Evolutionary conservation across 2,113 vertebrate species (phyloP).

Genomic region (Dissostichus mawsoni): DNA sequence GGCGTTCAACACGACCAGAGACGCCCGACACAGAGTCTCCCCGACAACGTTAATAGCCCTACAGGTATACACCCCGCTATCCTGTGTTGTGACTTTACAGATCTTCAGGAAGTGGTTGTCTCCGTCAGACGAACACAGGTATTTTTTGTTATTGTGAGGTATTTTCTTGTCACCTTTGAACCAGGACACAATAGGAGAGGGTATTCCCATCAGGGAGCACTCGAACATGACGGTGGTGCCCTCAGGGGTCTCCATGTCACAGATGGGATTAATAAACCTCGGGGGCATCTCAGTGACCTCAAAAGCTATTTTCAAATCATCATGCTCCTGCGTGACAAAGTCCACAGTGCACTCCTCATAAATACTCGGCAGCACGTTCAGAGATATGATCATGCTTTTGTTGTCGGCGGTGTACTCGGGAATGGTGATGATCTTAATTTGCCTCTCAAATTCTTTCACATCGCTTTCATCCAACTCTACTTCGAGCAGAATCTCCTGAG

Average conservation of each 20-base stretch:
- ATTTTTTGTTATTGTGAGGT: slow-evolving; percentile 85
- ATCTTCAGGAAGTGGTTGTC: slow-evolving; percentile 92
- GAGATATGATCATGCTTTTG: slow-evolving; percentile 96
- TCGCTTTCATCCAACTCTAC: slow-evolving; percentile 97
- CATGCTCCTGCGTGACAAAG: slow-evolving; percentile 83
- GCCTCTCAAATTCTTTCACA: slow-evolving; percentile 96
- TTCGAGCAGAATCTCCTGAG: slow-evolving; percentile 97
- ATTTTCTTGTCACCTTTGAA: slow-evolving; percentile 89
- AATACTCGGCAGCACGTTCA: slow-evolving; percentile 93
- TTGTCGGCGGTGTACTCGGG: slow-evolving; percentile 94
- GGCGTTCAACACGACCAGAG: slow-evolving; percentile 84
- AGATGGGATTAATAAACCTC: slow-evolving; percentile 91
- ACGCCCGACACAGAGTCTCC: slow-evolving; percentile 90
- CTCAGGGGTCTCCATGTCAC: slow-evolving; percentile 88
- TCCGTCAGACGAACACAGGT: slow-evolving; percentile 86
- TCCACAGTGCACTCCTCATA: slow-evolving; percentile 87
- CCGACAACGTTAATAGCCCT: slow-evolving; percentile 90
- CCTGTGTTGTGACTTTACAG: slow-evolving; percentile 81
- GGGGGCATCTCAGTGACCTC: slow-evolving; percentile 97
- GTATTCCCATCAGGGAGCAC: slow-evolving; percentile 93
- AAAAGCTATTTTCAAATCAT: slow-evolving; percentile 93
- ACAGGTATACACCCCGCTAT: slow-evolving; percentile 90
- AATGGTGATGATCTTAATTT: slow-evolving; percentile 97
- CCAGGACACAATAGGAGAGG: slow-evolving; percentile 91
- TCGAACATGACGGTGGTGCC: slow-evolving; percentile 91